Conservation (phyloP, 2,888 invertebrate genomes). For the Hypercompe scribonia region DNA sequence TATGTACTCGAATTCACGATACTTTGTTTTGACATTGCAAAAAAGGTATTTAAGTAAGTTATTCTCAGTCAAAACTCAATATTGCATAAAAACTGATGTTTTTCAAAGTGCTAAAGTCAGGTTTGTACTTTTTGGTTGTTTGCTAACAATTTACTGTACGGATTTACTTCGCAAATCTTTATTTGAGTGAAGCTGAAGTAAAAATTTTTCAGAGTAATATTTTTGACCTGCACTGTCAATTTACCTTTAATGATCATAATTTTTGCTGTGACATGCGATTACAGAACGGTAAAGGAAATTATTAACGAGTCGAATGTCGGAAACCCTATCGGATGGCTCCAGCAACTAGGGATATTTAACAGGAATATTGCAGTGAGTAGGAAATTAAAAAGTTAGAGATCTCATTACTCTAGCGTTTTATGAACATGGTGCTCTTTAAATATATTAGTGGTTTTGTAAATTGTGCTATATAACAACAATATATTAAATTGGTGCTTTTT, state of each 20-base stretch:
- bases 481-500: too few species aligned
- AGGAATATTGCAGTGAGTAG: slow-evolving; percentile 33
- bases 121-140: background rate
- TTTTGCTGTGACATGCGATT: slow-evolving; percentile 42
- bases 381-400: slow-evolving; percentile 49
- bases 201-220: slow-evolving; percentile 50
- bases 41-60: background rate
- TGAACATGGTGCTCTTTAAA: background rate
- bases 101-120: background rate
- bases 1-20: background rate
- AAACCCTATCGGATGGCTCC: slow-evolving; percentile 47
- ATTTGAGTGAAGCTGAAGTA: slow-evolving; percentile 22
- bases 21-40: background rate
- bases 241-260: slow-evolving; percentile 47
- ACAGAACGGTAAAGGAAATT: slow-evolving; percentile 48
- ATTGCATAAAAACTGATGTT: background rate
- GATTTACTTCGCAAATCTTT: background rate
- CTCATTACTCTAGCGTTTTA: slow-evolving; percentile 21
- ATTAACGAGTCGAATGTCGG: slow-evolving; percentile 48
- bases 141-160: background rate
- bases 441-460: background rate
- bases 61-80: background rate
- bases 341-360: slow-evolving; percentile 44
- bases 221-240: slow-evolving; percentile 45
- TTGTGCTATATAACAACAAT: background rate